Base-by-base conservation (phyloP, 2,888 invertebrate genomes). In the Panopea generosa region DNA sequence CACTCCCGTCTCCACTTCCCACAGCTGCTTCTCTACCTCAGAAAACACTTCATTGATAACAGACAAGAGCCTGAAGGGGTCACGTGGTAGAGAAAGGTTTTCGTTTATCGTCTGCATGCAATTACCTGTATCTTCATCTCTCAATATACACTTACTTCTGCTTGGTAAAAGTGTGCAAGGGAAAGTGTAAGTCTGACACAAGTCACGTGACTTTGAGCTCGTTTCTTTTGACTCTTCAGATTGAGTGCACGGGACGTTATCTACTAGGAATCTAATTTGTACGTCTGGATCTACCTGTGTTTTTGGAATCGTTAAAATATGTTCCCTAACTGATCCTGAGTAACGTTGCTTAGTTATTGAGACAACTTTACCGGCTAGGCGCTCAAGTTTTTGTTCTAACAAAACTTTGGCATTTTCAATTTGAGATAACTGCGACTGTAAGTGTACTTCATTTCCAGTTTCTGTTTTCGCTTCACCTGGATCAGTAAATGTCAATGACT, bases 1-100 rank as follows among this genome's bases (percentile, higher is more conserved):
- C 47, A 47, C 62, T 60, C 50, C 65, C n/a, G 94, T 94, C 83
- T 94, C 94, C 55, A 95, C 91, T 90, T 95, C 95, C 38, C 82
- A 78, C 52, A 91, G 82, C 69, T 63, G 60, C 66, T 77, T 68
- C 60, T 73, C 52, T 56, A 80, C 45, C 53, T 67, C 33, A 62
- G 50, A 70, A 57, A 73, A 73, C 43, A 66, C 57, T 66, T 77
- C 67, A 70, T 80, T 76, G 40, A 80, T 40, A 52, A 53, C 47
- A 56, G 70, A 70, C 38, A 80, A 61, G 56, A 76, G 67, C 66
- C 62, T 62, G 49, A 52, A 50, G 29, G 73, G 59, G 57, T 77
- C 77, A 73, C 76, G 76, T 80, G 76, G 66, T 38, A 50, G n/a
- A 29, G 33, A 33, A 11, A 29, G 7, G 18, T 49, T 33, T 61